phyloP scores from a whole-genome alignment of 2,888 invertebrate genomes.

The Andrena dorsata region DNA sequence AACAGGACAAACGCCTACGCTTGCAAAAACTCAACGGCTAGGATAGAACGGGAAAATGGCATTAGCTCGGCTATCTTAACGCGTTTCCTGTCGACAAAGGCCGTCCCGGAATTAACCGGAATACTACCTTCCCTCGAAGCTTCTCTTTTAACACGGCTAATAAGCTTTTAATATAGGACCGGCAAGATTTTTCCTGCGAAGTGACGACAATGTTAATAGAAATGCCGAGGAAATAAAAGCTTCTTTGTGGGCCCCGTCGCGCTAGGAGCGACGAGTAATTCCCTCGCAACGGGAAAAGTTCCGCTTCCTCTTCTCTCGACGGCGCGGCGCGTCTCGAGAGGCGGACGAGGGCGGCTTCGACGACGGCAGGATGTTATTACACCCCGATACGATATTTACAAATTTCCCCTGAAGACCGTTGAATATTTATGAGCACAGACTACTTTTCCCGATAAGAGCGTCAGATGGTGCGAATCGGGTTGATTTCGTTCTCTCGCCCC shows the following conservation, averaged over 20 bases:
- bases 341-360: neutral
- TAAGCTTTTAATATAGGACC: constrained; percentile 31
- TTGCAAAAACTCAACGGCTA: too few species aligned
- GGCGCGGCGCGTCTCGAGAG: neutral
- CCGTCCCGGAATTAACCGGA: neutral
- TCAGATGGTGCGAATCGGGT: constrained; percentile 30
- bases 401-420: constrained; percentile 24
- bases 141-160: constrained; percentile 24
- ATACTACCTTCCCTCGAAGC: constrained; percentile 6
- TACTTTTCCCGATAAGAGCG: constrained; percentile 25
- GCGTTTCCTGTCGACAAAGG: neutral
- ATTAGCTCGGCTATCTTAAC: too few species aligned
- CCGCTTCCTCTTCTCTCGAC: neutral
- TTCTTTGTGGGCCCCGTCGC: neutral
- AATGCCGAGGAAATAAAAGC: constrained; percentile 18
- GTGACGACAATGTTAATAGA: constrained; percentile 18
- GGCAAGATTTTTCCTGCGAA: neutral
- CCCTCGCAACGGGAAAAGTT: neutral
- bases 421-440: constrained; percentile 43
- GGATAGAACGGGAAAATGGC: too few species aligned
- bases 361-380: constrained; percentile 24
- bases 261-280: neutral
- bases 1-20: too few species aligned
- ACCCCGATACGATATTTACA: constrained; percentile 40
- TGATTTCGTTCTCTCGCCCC: constrained; percentile 2